These are phyloP conservation scores for Thalpophila matura DNA, from an alignment of 2,888 invertebrate species.

Conservation along the genomic window DNA sequence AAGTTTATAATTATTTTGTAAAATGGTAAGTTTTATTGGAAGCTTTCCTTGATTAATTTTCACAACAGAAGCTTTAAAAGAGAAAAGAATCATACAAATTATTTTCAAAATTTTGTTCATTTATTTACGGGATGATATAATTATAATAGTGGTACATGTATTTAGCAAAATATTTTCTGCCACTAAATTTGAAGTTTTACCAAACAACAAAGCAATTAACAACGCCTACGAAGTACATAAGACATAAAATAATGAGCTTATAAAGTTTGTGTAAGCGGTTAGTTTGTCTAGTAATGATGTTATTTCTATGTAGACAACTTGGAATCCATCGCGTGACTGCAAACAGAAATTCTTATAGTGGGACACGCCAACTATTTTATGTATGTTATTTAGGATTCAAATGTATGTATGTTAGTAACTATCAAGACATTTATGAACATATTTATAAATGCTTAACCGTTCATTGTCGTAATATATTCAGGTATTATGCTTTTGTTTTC, in stretches of 20 bases:
- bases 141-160: no score
- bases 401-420: constrained; percentile 54
- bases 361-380: constrained; percentile 75
- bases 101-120: no score
- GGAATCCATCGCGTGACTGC: constrained; percentile 82
- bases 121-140: no score
- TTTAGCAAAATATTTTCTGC: constrained; percentile 7
- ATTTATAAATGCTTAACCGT: constrained; percentile 61
- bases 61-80: background rate
- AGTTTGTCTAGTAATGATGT: constrained; percentile 71
- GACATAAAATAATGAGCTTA: constrained; percentile 53
- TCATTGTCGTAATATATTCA: constrained; percentile 59
- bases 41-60: background rate
- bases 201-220: constrained; percentile 38
- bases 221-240: constrained; percentile 24
- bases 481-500: constrained; percentile 44
- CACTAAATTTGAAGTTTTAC: constrained; percentile 8
- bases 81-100: no score
- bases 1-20: constrained; percentile 1
- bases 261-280: constrained; percentile 60
- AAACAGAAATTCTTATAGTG: constrained; percentile 79
- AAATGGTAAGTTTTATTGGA: background rate
- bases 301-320: constrained; percentile 78
- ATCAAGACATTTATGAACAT: constrained; percentile 61
- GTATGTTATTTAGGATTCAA: constrained; percentile 64